Evolutionary conservation across 2,113 vertebrate species (phyloP), one percentile per base, ranked within the genome.

Genomic region (Mellivora capensis): DNA sequence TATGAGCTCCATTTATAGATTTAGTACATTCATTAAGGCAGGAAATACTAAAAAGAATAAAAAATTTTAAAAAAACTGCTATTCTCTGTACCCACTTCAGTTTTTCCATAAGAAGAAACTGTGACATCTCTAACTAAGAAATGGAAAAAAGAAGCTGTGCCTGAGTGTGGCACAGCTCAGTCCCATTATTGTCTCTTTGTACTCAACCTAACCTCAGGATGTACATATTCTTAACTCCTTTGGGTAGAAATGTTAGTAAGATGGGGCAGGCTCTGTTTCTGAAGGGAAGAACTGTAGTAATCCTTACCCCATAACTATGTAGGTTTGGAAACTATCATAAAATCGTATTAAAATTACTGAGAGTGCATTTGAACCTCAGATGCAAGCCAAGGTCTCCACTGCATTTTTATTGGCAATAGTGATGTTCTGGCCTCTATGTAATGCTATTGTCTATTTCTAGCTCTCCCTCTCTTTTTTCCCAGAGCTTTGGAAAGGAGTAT

Each of bases 111-210:
- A 7, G 34, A 87, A 93, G 87, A 74, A 85, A 54, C 6, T 39
- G 37, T 62, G 42, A 31, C 3, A 42, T 77, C 17, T 90, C 52
- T 96, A 64, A 88, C 20, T 31, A 39, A 72, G 7, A 57, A 15
- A 47, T 1, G 29, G 31, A 39, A 37, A 76, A 67, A 64, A 17
- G 3, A 82, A 31, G 15, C 49, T 52, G 49, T 52, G 14, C 27
- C 15, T 0, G 1, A 71, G 9, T 29, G 11, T 54, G 1, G 1
- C 57, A 49, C 4, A 59, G 6, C 7, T 85, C 37, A 44, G 6
- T 7, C 62, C 27, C 12, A 79, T 87, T 39, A 11, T 13, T 39
- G 27, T 72, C 27, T 54, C 42, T 87, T 34, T 91, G 91, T 25
- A 57, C 31, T 67, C 42, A 91, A 27, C 31, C 7, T 47, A 10